phyloP scores from a whole-genome alignment of 2,888 invertebrate species.

The Teleogryllus oceanicus region DNA sequence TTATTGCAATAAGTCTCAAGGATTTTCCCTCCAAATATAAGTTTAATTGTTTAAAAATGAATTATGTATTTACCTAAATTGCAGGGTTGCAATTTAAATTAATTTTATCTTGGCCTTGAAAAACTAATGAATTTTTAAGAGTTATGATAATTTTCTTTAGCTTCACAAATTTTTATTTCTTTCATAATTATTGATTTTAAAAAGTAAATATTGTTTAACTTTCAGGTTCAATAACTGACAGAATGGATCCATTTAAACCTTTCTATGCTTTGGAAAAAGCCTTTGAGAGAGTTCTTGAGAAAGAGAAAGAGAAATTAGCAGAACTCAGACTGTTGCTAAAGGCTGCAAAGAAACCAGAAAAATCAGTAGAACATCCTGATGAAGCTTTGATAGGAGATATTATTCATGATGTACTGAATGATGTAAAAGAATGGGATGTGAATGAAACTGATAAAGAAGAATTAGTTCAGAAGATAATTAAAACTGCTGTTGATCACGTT shows the following conservation, averaged over 20 bases:
- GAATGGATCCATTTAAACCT: neutral
- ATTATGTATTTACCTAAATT: neutral
- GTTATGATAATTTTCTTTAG: too few relatives aligned
- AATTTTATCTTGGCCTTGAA: too few relatives aligned
- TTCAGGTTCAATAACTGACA: neutral
- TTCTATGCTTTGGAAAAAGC: neutral
- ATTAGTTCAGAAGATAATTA: neutral
- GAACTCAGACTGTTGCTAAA: neutral
- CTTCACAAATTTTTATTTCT: too few relatives aligned
- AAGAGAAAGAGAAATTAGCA: conserved; percentile 1
- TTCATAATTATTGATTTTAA: too few relatives aligned
- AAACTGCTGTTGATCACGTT: neutral
- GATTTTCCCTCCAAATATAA: neutral
- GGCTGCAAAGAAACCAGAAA: too few relatives aligned
- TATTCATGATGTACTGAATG: neutral
- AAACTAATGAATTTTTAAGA: too few relatives aligned
- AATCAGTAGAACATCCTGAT: too few relatives aligned
- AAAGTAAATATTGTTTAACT: too few relatives aligned
- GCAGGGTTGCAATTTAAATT: too few relatives aligned
- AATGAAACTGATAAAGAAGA: neutral
- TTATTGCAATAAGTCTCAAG: neutral
- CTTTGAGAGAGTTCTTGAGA: neutral
- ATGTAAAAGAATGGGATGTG: neutral
- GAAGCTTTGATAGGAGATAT: too few relatives aligned
- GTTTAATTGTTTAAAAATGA: neutral